Evolutionary conservation across 2,888 invertebrate species (phyloP), one percentile per base, ranked within the genome.

Genomic region (Eristalinus sepulchralis): DNA sequence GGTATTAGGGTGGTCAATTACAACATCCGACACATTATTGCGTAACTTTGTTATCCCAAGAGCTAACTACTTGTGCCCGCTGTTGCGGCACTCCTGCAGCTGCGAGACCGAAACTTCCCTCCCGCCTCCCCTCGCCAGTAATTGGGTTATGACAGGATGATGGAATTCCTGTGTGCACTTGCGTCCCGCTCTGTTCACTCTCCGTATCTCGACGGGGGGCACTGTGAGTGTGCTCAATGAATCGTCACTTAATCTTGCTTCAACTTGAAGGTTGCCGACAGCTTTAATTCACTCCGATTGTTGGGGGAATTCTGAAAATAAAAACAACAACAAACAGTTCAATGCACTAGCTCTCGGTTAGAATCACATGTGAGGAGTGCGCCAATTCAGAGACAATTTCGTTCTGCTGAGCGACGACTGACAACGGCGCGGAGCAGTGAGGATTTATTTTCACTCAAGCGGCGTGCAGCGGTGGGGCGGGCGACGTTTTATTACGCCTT

Each of bases 21-120:
- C 89, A 83, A 86, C 83, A 89, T 88, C 88, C 88, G 88, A 85
- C 85, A 86, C 89, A 89, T 89, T 89, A 89, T 88, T 88, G 84
- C 88, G 88, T 89, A 89, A 89, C 89, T 89, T 89, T 88, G 88
- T 89, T 89, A 89, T 89, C 88, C 82, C 88, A 88, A 88, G 87
- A 88, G 88, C 88, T 85, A 88, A 77, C 87, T 67, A 83, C 82
- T 83, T 86, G 83, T 82, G 87, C 78, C 83, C 88, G 83, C 82
- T 88, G 83, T 73, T 88, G 88, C 80, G 79, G 53, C 68, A 71
- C 88, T 82, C 73, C 82, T 78, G 73, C 64, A 67, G 72, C 67
- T 64, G 67, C 24, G 47, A 47, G 17, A 47, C 8, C 6, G 63
- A 63, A 34, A 71, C 53, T 13, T 22, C 55, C 57, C 68, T n/a